These are phyloP conservation scores for Carpatolechia fugitivella DNA, from an alignment of 2,888 invertebrate genomes.

Conservation along the genomic window DNA sequence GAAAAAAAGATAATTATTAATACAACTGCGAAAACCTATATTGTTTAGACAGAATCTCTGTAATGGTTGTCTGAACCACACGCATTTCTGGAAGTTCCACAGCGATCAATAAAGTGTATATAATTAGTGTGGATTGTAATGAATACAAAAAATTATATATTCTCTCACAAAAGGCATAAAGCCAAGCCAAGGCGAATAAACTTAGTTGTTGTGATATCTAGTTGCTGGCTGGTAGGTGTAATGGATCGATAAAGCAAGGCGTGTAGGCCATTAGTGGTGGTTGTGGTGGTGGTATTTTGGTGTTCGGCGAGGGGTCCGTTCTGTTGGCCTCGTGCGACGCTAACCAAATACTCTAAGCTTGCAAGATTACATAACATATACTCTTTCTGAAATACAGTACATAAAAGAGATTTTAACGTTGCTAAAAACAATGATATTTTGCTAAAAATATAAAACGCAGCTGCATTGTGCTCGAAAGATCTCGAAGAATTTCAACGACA, in stretches of 20 bases:
- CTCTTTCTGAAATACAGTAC: background rate
- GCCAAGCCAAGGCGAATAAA: background rate
- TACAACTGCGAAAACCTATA: too few relatives aligned
- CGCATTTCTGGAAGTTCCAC: too few relatives aligned
- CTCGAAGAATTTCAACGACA: background rate
- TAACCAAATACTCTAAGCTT: background rate
- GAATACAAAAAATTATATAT: too few relatives aligned
- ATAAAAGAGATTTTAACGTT: background rate
- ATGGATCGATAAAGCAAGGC: conserved; percentile 49
- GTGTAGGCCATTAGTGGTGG: conserved; percentile 37
- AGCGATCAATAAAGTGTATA: too few relatives aligned
- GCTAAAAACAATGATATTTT: too few relatives aligned
- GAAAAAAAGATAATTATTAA: too few relatives aligned
- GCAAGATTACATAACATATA: background rate
- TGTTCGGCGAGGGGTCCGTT: conserved; percentile 22
- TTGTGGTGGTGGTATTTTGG: conserved; percentile 35
- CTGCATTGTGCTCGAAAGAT: background rate
- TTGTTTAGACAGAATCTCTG: too few relatives aligned
- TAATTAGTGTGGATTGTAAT: too few relatives aligned
- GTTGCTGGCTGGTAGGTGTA: conserved; percentile 18
- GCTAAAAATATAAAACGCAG: background rate
- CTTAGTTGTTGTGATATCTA: background rate
- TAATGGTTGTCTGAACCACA: too few relatives aligned
- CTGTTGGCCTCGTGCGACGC: conserved; percentile 26
- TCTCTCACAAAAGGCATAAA: too few relatives aligned